A percentile compares a stretch with the other conserved stretches of the same genome.
phyloP scores from a whole-genome alignment of 2,113 vertebrate genomes.

The Plestiodon gilberti region DNA sequence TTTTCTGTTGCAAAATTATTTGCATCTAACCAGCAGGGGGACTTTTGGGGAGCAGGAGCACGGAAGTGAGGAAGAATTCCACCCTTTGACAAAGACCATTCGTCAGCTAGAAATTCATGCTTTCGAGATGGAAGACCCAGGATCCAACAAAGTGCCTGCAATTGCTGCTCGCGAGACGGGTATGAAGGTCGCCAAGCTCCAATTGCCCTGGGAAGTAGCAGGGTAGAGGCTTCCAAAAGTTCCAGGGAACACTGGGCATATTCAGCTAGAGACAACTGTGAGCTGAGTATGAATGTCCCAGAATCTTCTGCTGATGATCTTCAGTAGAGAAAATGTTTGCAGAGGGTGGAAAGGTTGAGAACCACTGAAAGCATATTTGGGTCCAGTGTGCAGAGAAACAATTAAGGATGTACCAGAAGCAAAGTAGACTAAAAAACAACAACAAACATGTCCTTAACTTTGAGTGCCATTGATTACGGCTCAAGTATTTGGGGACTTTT shows the following conservation, averaged over 20 bases:
- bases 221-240: background rate
- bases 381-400: background rate
- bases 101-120: background rate
- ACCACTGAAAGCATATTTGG: background rate
- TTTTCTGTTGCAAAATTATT: background rate
- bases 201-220: background rate
- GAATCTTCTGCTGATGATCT: background rate
- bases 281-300: background rate
- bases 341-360: too few species aligned
- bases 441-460: background rate
- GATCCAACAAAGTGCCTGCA: constrained; percentile 31
- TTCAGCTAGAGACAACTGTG: too few species aligned
- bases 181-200: background rate
- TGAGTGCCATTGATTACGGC: background rate
- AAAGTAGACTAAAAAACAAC: background rate
- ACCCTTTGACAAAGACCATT: background rate
- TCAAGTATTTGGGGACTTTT: too few species aligned
- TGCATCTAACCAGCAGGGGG: background rate
- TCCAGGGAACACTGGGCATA: too few species aligned
- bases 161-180: constrained; percentile 45
- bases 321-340: too few species aligned
- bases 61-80: constrained; percentile 8
- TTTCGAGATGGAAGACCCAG: constrained; percentile 8
- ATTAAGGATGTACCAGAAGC: background rate
- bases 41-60: background rate